A percentile compares a stretch with the other conserved stretches of the same genome.
Conservation (phyloP, 1,140 invertebrate genomes). For the Gryllus bimaculatus region DNA sequence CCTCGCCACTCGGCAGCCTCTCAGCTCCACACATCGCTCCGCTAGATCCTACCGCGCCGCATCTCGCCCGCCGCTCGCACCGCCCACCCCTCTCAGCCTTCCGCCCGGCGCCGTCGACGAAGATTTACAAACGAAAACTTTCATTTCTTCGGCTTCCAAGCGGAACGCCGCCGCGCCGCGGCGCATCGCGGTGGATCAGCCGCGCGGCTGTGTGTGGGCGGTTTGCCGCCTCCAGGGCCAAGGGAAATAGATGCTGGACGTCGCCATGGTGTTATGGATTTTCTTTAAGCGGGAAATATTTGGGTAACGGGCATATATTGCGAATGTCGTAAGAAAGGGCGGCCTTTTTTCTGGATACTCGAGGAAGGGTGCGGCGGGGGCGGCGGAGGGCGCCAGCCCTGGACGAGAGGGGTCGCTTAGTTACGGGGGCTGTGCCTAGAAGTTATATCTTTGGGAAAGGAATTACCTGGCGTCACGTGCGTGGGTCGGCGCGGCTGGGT, state of each 20-base stretch:
- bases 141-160: not conserved
- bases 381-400: too few species aligned
- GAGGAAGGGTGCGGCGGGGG: not conserved
- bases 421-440: not conserved
- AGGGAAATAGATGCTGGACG: not conserved
- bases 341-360: not conserved
- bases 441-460: slow-evolving; percentile 4
- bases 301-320: slow-evolving; percentile 3
- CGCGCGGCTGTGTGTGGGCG: not conserved
- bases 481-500: not conserved
- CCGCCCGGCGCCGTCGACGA: not conserved
- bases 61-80: too few species aligned
- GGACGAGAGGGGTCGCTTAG: not conserved
- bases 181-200: not conserved
- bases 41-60: too few species aligned
- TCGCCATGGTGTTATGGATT: not conserved
- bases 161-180: too few species aligned
- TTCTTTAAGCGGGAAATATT: not conserved
- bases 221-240: not conserved
- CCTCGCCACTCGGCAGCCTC: too few species aligned
- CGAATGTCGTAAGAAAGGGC: not conserved
- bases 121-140: slow-evolving; percentile 5
- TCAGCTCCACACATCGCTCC: too few species aligned
- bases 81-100: not conserved
- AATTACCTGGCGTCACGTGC: not conserved